Evolutionary conservation across 2,888 invertebrate genomes (phyloP), one percentile per base, ranked within the genome.

Genomic region (Drosophila fulvimacula): DNA sequence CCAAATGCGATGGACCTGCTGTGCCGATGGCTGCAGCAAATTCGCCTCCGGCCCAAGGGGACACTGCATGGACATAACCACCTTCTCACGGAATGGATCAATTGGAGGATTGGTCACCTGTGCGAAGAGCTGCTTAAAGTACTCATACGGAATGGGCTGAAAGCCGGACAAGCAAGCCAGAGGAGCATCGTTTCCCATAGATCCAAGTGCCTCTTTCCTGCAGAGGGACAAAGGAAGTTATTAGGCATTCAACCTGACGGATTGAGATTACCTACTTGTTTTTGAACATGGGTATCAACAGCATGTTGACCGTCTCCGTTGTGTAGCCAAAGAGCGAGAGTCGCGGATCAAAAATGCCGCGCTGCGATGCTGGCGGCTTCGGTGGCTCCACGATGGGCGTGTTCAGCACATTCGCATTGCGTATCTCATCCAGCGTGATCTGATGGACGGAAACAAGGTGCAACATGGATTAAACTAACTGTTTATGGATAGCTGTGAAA

Each of bases 71-170:
- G 99, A 98, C 99, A 99, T 99, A 70, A 99, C 99, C 78, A 99
- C 97, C 93, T 98, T 98, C 93, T 99, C 99, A 86, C 95, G 94
- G 95, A 99, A 99, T 39, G 99, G 99, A 94, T 99, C 99, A 81
- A 99, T 99, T 5, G 99, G 99, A 6, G 99, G 99, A 94, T 99
- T 99, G 84, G 99, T 99, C 82, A 98, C 98, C 94, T 99, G 99
- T 38, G 99, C 99, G 93, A 99, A 99, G 49, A 99, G 94, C 92
- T 99, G 99, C 92, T 99, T 99, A 94, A 99, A 99, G 93, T 99
- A 99, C 83, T 98, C 98, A 92, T 98, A 99, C 2, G 97, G 94
- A 66, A 99, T 93, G 10, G 99, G 99, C 91, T 98, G 97, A 93
- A 97, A 99, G 91, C 95, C 94, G 1, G 99, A 99, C 30, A 99